phyloP scores from a whole-genome alignment of 2,888 invertebrate genomes.

The Liposcelis brunnea region DNA sequence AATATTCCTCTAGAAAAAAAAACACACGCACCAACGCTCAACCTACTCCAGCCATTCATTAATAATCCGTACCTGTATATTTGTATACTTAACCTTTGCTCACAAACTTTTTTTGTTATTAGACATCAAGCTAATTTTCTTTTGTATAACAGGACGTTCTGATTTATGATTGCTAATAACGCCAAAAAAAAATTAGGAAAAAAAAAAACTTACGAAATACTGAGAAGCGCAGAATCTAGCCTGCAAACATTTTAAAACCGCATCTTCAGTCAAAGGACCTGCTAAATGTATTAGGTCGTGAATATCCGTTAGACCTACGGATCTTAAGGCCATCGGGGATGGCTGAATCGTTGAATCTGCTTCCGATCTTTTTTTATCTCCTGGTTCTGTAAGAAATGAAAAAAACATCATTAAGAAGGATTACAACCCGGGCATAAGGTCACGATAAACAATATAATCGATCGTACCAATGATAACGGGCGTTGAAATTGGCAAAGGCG shows the following conservation, averaged over 20 bases:
- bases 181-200: neutral
- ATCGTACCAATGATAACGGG: constrained; percentile 6
- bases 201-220: constrained; percentile 58
- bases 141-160: too few relatives aligned
- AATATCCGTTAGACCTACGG: constrained; percentile 35
- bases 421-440: neutral
- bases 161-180: neutral
- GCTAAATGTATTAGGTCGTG: constrained; percentile 84
- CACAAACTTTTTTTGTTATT: too few relatives aligned
- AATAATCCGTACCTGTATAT: too few relatives aligned
- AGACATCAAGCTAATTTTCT: too few relatives aligned
- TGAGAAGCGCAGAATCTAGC: constrained; percentile 72
- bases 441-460: neutral
- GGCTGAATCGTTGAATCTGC: constrained; percentile 18
- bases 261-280: constrained; percentile 86
- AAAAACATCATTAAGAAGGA: neutral
- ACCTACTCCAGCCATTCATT: too few relatives aligned
- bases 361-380: neutral
- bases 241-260: constrained; percentile 79
- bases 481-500: constrained; percentile 2
- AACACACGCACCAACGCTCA: too few relatives aligned
- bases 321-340: constrained; percentile 16
- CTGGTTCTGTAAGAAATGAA: neutral
- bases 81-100: too few relatives aligned
- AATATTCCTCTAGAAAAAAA: too few relatives aligned